These are phyloP conservation scores for Dinoponera quadriceps DNA, from an alignment of 1,140 invertebrate genomes.

Conservation along the genomic window DNA sequence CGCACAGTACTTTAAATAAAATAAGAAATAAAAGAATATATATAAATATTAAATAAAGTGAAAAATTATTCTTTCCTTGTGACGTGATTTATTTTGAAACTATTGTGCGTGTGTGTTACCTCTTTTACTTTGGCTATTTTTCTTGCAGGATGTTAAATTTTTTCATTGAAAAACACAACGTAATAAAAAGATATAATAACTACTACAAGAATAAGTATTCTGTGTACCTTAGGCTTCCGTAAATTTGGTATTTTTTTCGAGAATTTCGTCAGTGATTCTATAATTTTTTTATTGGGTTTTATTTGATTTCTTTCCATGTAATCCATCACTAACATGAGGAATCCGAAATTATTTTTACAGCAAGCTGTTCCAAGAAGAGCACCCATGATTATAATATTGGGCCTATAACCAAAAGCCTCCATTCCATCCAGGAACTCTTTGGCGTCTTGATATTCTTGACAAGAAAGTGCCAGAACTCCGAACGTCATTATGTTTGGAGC, in stretches of 20 bases:
- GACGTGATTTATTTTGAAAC: slow-evolving; percentile 20
- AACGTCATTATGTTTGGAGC: slow-evolving; percentile 93
- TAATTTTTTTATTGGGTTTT: slow-evolving; percentile 86
- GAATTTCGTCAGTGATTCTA: slow-evolving; percentile 87
- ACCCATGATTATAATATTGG: slow-evolving; percentile 91
- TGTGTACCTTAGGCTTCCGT: slow-evolving; percentile 84
- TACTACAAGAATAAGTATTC: background rate
- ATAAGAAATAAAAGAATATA: background rate
- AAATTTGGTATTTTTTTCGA: slow-evolving; percentile 82
- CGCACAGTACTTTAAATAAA: background rate
- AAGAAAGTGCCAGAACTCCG: slow-evolving; percentile 93
- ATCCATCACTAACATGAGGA: slow-evolving; percentile 89
- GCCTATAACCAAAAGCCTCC: slow-evolving; percentile 87
- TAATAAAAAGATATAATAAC: slow-evolving; percentile 3
- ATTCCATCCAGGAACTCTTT: slow-evolving; percentile 89
- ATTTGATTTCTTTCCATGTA: slow-evolving; percentile 87
- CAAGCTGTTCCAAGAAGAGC: slow-evolving; percentile 89
- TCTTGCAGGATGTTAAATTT: background rate
- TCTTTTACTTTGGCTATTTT: background rate
- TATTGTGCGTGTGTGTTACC: background rate
- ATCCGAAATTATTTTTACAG: slow-evolving; percentile 87
- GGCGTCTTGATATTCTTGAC: slow-evolving; percentile 87
- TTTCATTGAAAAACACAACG: too few species aligned
- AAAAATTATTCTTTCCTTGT: slow-evolving; percentile 1
- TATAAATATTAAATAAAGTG: too few species aligned